Evolutionary conservation across 37 sponge, comb jelly and placozoan genomes (phyloP).

Genomic region (Crambe crambe): DNA sequence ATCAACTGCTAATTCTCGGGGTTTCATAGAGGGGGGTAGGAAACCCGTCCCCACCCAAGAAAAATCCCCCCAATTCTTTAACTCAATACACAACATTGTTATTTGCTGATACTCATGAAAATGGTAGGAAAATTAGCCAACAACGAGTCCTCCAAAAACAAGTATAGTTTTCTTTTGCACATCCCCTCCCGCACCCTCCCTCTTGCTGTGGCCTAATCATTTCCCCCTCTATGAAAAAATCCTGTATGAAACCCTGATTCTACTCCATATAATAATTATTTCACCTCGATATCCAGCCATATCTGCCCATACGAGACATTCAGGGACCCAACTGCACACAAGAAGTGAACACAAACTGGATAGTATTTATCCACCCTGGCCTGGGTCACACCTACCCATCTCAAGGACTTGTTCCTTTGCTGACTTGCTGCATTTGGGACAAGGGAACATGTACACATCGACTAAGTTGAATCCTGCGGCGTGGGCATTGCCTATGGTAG

Average conservation of each 20-base stretch:
- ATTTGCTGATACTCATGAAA: too few species aligned
- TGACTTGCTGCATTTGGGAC: conserved; percentile 68
- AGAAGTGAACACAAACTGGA: neutral
- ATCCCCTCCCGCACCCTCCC: too few species aligned
- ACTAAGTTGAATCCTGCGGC: conserved; percentile 68
- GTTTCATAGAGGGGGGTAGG: too few species aligned
- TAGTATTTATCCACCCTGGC: neutral
- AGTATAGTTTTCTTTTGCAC: too few species aligned
- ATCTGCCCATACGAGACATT: conserved; percentile 66
- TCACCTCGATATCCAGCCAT: conserved; percentile 84
- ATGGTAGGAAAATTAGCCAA: too few species aligned
- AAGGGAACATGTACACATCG: conserved; percentile 90
- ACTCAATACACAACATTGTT: too few species aligned
- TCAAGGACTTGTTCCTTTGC: conserved; percentile 71
- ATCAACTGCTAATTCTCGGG: too few species aligned
- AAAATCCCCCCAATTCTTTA: too few species aligned
- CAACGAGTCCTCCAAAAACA: too few species aligned
- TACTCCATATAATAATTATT: neutral
- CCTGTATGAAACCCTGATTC: neutral
- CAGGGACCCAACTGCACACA: conserved; percentile 39
- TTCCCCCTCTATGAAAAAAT: too few species aligned
- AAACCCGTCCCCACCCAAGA: too few species aligned
- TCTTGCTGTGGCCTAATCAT: too few species aligned
- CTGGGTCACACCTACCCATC: conserved; percentile 60
- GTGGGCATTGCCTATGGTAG: conserved; percentile 75